These are phyloP conservation scores for Lampris megalopsis DNA, from an alignment of 2,113 vertebrate species.

Conservation along the genomic window DNA sequence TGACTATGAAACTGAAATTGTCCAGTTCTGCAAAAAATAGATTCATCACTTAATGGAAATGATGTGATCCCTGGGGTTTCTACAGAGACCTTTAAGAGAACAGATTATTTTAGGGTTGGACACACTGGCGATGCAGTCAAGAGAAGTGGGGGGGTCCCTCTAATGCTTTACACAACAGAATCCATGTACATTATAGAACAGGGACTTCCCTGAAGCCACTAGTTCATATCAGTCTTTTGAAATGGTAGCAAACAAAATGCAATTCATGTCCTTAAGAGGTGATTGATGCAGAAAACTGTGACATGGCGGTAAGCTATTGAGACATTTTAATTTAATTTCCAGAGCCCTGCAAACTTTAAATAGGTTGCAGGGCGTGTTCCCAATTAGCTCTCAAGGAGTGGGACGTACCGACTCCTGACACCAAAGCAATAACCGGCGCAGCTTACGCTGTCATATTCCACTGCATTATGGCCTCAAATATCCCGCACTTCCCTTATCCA, in stretches of 20 bases:
- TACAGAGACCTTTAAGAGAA: neutral
- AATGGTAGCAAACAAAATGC: constrained; percentile 38
- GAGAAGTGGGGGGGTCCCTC: neutral
- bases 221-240: neutral
- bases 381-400: constrained; percentile 60
- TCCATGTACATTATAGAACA: constrained; percentile 11
- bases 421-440: constrained; percentile 18
- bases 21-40: neutral
- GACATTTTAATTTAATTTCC: constrained; percentile 70
- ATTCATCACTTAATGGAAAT: constrained; percentile 4
- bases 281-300: constrained; percentile 59
- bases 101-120: neutral
- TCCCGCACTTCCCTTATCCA: constrained; percentile 51
- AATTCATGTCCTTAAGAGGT: constrained; percentile 53
- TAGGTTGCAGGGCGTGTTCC: constrained; percentile 51
- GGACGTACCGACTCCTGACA: constrained; percentile 49
- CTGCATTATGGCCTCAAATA: constrained; percentile 46
- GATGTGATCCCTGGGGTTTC: neutral
- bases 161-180: neutral
- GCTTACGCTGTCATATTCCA: constrained; percentile 35
- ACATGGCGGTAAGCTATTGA: constrained; percentile 63
- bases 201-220: constrained; percentile 13
- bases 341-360: constrained; percentile 68
- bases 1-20: neutral
- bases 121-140: neutral